phyloP scores from a whole-genome alignment of 2,113 vertebrate genomes.

The Dendropsophus ebraccatus region DNA sequence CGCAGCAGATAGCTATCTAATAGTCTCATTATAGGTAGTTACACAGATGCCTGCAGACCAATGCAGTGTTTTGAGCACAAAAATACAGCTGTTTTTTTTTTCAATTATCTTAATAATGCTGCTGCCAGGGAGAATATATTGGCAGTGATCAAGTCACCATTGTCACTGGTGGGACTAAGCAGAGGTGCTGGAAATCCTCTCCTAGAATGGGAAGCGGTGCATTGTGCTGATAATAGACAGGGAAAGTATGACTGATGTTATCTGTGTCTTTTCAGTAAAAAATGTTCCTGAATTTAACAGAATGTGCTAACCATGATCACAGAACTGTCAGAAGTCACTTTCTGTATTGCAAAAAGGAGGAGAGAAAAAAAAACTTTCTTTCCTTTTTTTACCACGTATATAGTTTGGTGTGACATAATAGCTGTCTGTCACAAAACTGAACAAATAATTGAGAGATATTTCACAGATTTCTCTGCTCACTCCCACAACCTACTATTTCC shows the following conservation, averaged over 20 bases:
- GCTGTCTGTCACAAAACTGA: not conserved
- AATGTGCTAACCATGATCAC: constrained; percentile 33
- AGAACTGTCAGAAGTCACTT: constrained; percentile 17
- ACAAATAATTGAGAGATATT: constrained; percentile 18
- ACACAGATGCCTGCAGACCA: not conserved
- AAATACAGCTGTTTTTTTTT: not conserved
- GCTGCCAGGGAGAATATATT: constrained; percentile 5
- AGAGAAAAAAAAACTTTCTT: not conserved
- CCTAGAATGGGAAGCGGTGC: constrained; percentile 10
- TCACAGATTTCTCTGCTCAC: not conserved
- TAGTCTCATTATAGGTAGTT: not conserved
- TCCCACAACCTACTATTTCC: not conserved
- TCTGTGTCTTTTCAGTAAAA: constrained; percentile 5
- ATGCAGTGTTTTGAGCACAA: not conserved
- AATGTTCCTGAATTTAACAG: constrained; percentile 13
- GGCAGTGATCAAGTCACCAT: constrained; percentile 11
- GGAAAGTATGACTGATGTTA: constrained; percentile 44
- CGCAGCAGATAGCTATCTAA: not conserved
- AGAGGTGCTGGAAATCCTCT: constrained; percentile 20
- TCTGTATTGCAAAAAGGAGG: not conserved
- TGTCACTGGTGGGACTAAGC: constrained; percentile 21
- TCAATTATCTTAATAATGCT: not conserved
- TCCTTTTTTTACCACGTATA: not conserved
- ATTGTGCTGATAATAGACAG: constrained; percentile 38
- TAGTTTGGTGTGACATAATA: constrained; percentile 18